Percentiles rank a stretch among this genome's conserved stretches.
These are phyloP conservation scores for Eurytoma adleriae DNA, from an alignment of 2,888 invertebrate species.

Conservation along the genomic window DNA sequence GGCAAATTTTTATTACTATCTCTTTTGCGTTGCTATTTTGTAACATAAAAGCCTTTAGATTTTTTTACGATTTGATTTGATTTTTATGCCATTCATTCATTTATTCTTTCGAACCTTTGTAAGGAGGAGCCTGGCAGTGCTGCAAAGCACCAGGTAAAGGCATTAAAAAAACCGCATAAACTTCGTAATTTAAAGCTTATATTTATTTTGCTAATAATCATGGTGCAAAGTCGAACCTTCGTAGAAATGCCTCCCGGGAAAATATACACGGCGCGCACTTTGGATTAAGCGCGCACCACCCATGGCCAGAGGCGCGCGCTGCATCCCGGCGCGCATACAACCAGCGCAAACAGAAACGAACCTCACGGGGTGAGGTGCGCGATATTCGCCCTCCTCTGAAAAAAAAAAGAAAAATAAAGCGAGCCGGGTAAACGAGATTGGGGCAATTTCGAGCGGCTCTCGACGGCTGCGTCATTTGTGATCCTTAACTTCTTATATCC, in stretches of 20 bases:
- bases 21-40: not conserved
- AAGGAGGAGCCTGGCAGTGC: no score
- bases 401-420: not conserved
- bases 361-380: not conserved
- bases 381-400: conserved; percentile 3
- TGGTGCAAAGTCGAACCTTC: no score
- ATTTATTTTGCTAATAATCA: no score
- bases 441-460: conserved; percentile 19
- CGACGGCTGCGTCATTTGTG: conserved; percentile 26
- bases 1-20: conserved; percentile 13
- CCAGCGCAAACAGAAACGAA: conserved; percentile 14
- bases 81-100: not conserved
- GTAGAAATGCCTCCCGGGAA: no score
- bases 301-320: not conserved
- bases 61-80: not conserved
- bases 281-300: not conserved
- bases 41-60: not conserved
- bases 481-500: conserved; percentile 34
- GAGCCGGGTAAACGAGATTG: conserved; percentile 5
- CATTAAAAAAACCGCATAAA: no score
- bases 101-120: no score
- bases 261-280: not conserved
- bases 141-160: no score
- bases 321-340: not conserved
- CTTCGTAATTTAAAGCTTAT: no score